phyloP scores from a whole-genome alignment of 2,113 vertebrate genomes.

The Psilopsiagon aurifrons region DNA sequence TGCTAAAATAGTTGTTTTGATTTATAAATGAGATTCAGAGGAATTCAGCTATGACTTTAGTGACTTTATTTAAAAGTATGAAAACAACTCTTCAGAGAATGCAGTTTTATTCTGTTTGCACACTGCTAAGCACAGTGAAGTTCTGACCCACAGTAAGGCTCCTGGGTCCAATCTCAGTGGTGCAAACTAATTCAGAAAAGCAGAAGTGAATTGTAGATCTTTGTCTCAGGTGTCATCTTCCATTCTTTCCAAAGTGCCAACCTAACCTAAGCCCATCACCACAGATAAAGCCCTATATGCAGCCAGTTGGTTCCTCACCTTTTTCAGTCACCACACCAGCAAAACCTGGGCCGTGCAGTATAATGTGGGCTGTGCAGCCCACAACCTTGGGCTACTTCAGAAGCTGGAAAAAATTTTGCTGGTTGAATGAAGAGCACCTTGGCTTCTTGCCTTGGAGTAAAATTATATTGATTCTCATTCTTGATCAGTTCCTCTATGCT shows the following conservation, averaged over 20 bases:
- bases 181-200: neutral
- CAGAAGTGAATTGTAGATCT: neutral
- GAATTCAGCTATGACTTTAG: neutral
- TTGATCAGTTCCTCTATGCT: rapidly evolving
- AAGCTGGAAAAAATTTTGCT: neutral
- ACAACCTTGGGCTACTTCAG: neutral
- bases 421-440: neutral
- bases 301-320: neutral
- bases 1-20: neutral
- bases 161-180: neutral
- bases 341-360: neutral
- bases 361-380: neutral
- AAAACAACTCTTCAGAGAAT: neutral
- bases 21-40: slow-evolving; percentile 9
- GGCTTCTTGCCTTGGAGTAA: neutral
- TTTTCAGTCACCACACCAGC: neutral
- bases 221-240: neutral
- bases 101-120: neutral
- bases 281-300: neutral
- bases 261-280: no score
- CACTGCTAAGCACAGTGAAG: neutral
- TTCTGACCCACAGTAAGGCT: neutral
- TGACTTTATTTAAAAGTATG: slow-evolving; percentile 8
- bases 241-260: neutral
- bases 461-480: neutral